These are phyloP conservation scores for Tuberolachnus salignus DNA, from an alignment of 2,888 invertebrate species.

Conservation along the genomic window DNA sequence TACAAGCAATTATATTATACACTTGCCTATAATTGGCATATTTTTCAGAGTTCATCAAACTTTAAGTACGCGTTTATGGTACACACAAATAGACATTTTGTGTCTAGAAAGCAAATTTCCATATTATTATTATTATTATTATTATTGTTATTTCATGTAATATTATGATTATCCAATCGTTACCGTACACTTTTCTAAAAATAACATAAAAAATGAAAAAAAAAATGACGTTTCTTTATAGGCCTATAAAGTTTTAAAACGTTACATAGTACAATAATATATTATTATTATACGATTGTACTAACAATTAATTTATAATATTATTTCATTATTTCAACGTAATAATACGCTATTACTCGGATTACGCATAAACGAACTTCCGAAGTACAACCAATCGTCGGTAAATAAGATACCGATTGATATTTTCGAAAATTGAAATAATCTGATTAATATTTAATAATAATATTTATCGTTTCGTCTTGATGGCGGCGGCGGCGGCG, in stretches of 20 bases:
- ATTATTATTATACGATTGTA: too few species aligned
- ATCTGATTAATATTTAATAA: too few species aligned
- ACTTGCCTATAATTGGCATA: background rate
- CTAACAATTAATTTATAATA: too few species aligned
- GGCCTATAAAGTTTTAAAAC: too few species aligned
- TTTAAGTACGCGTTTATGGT: background rate
- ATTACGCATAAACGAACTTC: background rate
- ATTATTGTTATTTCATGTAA: background rate
- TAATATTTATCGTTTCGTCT: background rate
- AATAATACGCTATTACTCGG: background rate
- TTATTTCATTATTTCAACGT: background rate
- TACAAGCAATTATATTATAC: background rate
- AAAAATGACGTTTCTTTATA: too few species aligned
- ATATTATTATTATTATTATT: too few species aligned
- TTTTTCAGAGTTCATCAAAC: slow-evolving; percentile 11
- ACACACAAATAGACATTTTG: background rate
- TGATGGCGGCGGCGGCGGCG: background rate
- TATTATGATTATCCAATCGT: too few species aligned
- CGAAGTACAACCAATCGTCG: background rate
- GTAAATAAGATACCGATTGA: background rate
- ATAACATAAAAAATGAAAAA: too few species aligned
- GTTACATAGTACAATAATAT: too few species aligned
- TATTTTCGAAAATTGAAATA: background rate
- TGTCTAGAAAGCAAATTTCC: background rate
- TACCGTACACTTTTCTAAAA: background rate